Evolutionary conservation across 2,113 vertebrate species (phyloP).

Genomic region (Neodon shergylaensis): DNA sequence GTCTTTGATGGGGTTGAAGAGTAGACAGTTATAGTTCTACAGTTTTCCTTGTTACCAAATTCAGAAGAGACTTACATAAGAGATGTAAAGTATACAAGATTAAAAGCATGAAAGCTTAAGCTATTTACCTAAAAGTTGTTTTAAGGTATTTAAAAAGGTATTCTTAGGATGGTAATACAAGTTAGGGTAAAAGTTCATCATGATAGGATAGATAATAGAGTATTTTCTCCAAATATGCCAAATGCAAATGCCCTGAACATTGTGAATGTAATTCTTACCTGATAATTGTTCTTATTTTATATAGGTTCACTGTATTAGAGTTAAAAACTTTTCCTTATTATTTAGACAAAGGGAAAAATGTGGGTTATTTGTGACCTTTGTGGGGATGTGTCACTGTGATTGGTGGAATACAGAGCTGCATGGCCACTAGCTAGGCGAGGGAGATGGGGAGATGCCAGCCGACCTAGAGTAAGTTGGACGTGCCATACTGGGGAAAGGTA

Average conservation of each 20-base stretch:
- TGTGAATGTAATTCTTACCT: background rate
- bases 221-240: background rate
- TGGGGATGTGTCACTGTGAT: background rate
- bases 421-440: background rate
- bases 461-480: background rate
- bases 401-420: background rate
- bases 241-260: background rate
- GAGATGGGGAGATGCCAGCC: background rate
- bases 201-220: too few species aligned
- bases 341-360: background rate
- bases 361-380: background rate
- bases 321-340: background rate
- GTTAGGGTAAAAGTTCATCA: background rate
- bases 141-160: background rate
- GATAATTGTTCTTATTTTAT: background rate
- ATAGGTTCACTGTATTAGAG: background rate
- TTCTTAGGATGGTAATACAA: background rate
- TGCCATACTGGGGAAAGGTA: background rate
- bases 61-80: background rate
- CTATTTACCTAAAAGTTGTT: background rate
- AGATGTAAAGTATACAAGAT: background rate
- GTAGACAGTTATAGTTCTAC: background rate
- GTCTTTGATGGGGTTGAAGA: background rate
- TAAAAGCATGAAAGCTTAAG: background rate
- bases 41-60: background rate